Conservation (phyloP, 2,113 vertebrate species). For the Poicephalus gulielmi region DNA sequence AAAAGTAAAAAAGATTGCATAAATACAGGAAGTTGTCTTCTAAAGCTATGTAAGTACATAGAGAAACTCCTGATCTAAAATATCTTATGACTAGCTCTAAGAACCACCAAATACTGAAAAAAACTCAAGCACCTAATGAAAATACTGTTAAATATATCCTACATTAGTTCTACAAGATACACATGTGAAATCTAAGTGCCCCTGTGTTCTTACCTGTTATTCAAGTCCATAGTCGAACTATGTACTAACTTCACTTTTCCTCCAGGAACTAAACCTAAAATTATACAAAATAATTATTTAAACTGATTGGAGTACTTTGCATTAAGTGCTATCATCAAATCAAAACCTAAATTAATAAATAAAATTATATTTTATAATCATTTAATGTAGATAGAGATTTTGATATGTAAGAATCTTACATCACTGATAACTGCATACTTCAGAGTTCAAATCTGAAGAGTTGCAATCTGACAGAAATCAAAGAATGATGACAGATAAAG, state of each 20-base stretch:
- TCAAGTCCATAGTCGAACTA: constrained; percentile 79
- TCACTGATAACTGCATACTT: neutral
- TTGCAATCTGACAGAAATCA: neutral
- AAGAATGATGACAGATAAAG: neutral
- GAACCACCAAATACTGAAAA: neutral
- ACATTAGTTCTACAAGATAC: neutral
- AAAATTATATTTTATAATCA: neutral
- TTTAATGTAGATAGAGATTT: neutral
- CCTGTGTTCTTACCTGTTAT: constrained; percentile 75
- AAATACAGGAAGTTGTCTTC: neutral
- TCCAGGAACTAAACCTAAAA: constrained; percentile 88
- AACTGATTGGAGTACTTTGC: neutral
- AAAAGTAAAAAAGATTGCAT: constrained; percentile 2
- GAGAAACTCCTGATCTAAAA: neutral
- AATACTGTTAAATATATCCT: neutral
- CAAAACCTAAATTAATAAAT: neutral
- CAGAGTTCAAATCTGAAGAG: neutral
- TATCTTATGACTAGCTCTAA: neutral
- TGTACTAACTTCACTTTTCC: constrained; percentile 92
- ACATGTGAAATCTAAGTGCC: neutral
- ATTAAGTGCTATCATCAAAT: neutral
- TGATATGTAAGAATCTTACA: neutral
- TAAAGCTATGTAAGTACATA: neutral
- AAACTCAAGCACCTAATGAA: fast-evolving
- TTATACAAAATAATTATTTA: neutral